Percentiles rank a stretch among this genome's conserved stretches.
phyloP scores from a whole-genome alignment of 1,140 invertebrate species.

The Scaptomyza pallida region DNA sequence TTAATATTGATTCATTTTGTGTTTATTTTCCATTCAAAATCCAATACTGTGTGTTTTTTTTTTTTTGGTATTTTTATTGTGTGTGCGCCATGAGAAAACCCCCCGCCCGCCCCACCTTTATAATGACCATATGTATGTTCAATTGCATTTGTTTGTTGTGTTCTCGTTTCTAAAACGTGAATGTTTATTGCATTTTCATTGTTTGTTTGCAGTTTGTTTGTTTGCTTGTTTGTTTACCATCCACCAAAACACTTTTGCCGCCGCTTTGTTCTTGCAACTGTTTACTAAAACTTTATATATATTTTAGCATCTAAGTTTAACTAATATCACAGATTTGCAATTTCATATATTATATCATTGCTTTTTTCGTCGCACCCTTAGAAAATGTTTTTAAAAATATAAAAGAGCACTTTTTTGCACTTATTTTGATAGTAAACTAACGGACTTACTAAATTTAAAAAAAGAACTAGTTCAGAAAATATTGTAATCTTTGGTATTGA shows the following conservation, averaged over 20 bases:
- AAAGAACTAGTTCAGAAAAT: background rate
- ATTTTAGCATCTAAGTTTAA: constrained; percentile 17
- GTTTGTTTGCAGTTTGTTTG: constrained; percentile 30
- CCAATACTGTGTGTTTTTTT: constrained; percentile 34
- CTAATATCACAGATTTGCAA: constrained; percentile 13
- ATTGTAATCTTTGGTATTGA: background rate
- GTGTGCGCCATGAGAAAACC: constrained; percentile 13
- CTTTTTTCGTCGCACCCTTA: background rate
- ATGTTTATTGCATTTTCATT: constrained; percentile 55
- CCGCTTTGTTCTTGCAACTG: constrained; percentile 28
- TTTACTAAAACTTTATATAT: constrained; percentile 3
- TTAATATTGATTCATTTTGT: constrained; percentile 35
- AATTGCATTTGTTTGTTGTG: constrained; percentile 71
- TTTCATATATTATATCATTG: background rate
- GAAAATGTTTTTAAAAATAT: background rate
- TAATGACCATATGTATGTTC: constrained; percentile 2
- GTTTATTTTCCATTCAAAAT: constrained; percentile 34
- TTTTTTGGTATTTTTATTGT: constrained; percentile 37
- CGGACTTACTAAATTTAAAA: background rate
- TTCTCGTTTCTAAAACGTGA: constrained; percentile 51
- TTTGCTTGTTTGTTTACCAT: constrained; percentile 40
- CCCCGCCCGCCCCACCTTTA: background rate
- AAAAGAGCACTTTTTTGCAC: background rate
- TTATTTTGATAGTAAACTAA: background rate
- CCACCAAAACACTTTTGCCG: background rate